Base-by-base conservation (phyloP, 2,888 invertebrate genomes). In the Ectemnius lituratus region DNA sequence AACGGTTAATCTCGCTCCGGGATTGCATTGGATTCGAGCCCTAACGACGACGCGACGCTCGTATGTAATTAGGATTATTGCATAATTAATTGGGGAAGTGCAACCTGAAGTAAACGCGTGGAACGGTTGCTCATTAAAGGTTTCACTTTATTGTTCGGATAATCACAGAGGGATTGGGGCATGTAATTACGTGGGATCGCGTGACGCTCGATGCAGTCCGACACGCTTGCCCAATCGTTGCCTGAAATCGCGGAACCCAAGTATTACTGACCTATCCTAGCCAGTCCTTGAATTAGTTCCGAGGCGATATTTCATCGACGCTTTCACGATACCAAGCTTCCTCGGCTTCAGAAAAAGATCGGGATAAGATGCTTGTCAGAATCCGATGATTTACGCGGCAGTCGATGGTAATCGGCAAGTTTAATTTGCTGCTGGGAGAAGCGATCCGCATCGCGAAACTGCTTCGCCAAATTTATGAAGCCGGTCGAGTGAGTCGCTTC, bases 221-320 rank as follows among this genome's bases (percentile, higher is more conserved):
- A 56, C 23, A 11, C 37, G 37, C 11, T 11, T 37, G 37, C 37
- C 37, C 37, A 37, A 37, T 37, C 37, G 37, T 37, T 11, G 8
- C 37, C 11, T 11, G 37, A 37, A 37, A 37, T 37, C 37, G 37
- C 37, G 5, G 8, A 6, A 8, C 37, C 37, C 37, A 37, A 37
- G 37, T 11, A 37, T 37, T 77, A 84, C 86, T 86, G 86, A 86
- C 85, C 85, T 86, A 85, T 80, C 86, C 81, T 80, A 78, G 68
- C 70, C 71, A 81, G 78, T 83, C 84, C 83, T 84, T 80, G 84
- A 72, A 76, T 69, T 70, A 70, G 77, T 64, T 66, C 62, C 73
- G 66, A 58, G 56, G 28, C 64, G 62, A 49, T 20, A 62, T 72
- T 79, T 72, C 67, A 69, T 70, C 67, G 59, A 8, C 16, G 6